A percentile compares a stretch with the other conserved stretches of the same genome.
Conservation (phyloP, 2,113 vertebrate species). For the Dipodomys spectabilis region DNA sequence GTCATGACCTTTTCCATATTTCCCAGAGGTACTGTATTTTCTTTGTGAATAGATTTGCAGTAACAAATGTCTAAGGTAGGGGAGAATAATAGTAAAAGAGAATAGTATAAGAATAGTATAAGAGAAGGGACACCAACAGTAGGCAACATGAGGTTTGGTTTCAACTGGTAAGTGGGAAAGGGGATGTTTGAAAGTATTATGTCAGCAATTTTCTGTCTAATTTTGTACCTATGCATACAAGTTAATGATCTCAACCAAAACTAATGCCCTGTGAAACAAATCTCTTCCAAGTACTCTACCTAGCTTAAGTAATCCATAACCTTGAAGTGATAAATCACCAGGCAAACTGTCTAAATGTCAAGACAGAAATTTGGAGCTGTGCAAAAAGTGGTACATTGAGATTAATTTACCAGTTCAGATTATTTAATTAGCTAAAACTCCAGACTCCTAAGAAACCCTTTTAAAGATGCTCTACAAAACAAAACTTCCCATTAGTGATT, state of each 20-base stretch:
- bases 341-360: background rate
- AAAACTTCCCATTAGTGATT: background rate
- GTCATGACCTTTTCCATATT: background rate
- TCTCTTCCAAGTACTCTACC: background rate
- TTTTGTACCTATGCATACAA: background rate
- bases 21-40: background rate
- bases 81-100: too few species aligned
- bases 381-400: background rate
- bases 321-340: background rate
- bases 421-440: conserved; percentile 16
- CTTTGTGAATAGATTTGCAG: background rate
- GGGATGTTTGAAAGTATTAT: background rate
- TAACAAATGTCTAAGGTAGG: background rate
- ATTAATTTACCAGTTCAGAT: background rate
- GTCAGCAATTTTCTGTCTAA: background rate
- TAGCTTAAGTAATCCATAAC: background rate
- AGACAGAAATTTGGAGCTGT: background rate
- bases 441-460: background rate
- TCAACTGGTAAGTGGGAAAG: background rate
- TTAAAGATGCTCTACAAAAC: background rate
- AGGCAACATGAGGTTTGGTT: background rate
- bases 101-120: background rate
- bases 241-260: conserved; percentile 21
- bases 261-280: background rate
- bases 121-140: background rate